Conservation (phyloP, 2,888 invertebrate species). For the Seira ritae region DNA sequence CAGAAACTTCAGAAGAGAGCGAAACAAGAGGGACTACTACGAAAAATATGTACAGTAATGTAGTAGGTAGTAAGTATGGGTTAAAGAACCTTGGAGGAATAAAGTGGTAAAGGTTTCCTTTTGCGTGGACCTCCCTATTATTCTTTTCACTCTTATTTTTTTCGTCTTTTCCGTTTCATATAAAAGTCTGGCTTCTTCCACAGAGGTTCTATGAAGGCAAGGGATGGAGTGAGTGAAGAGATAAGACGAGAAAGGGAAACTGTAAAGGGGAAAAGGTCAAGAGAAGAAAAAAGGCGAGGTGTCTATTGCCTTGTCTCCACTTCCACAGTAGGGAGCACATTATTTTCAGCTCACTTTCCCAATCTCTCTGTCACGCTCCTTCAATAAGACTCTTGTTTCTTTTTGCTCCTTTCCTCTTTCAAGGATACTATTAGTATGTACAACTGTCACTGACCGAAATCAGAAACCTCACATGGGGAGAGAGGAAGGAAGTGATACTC, state of each 20-base stretch:
- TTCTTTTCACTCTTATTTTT: not conserved
- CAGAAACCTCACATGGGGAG: conserved; percentile 49
- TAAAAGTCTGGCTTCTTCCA: too few relatives aligned
- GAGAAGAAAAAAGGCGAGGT: conserved; percentile 32
- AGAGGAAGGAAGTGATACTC: not conserved
- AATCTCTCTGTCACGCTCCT: conserved; percentile 56
- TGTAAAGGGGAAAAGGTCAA: conserved; percentile 44
- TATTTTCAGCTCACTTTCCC: conserved; percentile 50
- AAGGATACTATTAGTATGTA: conserved; percentile 35
- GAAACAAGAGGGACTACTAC: too few relatives aligned
- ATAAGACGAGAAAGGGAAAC: conserved; percentile 24
- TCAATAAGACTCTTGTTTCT: conserved; percentile 33
- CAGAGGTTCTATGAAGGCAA: too few relatives aligned
- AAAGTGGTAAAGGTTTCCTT: conserved; percentile 39
- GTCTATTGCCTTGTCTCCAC: conserved; percentile 54
- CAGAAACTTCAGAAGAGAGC: conserved; percentile 10
- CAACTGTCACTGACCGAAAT: conserved; percentile 54
- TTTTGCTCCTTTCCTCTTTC: too few relatives aligned
- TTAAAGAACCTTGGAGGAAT: too few relatives aligned
- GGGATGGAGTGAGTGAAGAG: too few relatives aligned
- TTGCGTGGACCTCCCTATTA: conserved; percentile 6
- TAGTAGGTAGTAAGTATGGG: too few relatives aligned
- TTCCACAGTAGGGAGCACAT: conserved; percentile 50
- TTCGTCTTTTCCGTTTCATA: conserved; percentile 12
- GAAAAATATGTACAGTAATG: too few relatives aligned